These are phyloP conservation scores for Ammospiza nelsoni DNA, from an alignment of 2,113 vertebrate genomes.

Conservation along the genomic window DNA sequence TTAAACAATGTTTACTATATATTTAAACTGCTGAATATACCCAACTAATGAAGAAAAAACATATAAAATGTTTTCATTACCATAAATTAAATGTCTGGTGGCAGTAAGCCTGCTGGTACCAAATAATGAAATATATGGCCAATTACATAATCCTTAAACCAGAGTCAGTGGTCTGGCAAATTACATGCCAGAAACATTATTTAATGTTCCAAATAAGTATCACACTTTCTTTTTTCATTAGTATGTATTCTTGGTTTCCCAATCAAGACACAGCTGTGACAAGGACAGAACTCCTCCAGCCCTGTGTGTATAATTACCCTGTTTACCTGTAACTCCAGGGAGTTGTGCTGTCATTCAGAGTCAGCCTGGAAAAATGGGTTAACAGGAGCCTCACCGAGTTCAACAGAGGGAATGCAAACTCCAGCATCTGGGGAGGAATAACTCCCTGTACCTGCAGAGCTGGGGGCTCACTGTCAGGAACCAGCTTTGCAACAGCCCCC, in stretches of 20 bases:
- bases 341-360: neutral
- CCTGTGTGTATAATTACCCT: neutral
- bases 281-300: neutral
- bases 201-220: neutral
- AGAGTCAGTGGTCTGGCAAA: neutral
- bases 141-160: neutral
- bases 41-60: neutral
- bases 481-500: neutral
- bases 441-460: neutral
- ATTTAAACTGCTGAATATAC: neutral
- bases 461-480: neutral
- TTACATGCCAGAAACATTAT: neutral
- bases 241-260: neutral
- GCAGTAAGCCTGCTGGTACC: neutral
- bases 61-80: neutral
- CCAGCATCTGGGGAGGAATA: neutral
- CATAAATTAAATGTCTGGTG: neutral
- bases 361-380: neutral
- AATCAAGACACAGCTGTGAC: neutral
- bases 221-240: neutral
- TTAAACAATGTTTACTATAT: neutral
- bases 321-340: neutral
- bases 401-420: neutral
- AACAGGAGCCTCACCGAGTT: neutral
- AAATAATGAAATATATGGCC: neutral